A percentile compares a stretch with the other conserved stretches of the same genome.
Conservation (phyloP, 1,140 invertebrate genomes). For the Temnothorax curvispinosus region DNA sequence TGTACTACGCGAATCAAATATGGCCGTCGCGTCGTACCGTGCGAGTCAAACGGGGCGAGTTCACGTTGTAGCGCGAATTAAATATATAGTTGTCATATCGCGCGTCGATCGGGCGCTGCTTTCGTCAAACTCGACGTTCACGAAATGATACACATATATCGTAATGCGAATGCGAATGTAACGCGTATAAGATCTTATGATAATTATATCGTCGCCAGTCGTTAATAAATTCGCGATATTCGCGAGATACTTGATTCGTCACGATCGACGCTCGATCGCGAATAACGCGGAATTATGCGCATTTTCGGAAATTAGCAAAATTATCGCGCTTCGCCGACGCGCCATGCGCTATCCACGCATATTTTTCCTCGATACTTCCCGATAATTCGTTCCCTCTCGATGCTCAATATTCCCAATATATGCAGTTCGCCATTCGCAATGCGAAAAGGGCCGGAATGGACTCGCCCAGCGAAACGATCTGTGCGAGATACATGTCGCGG, state of each 20-base stretch:
- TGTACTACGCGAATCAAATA: not conserved
- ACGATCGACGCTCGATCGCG: not conserved
- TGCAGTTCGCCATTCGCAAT: not conserved
- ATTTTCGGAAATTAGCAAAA: not conserved
- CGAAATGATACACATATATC: no score
- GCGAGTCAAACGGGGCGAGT: no score
- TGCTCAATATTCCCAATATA: not conserved
- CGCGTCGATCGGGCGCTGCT: no score
- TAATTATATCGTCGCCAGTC: not conserved
- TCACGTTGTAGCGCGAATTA: no score
- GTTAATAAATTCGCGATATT: not conserved
- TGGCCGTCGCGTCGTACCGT: not conserved
- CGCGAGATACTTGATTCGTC: not conserved
- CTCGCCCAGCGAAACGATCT: not conserved
- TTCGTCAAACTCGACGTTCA: not conserved
- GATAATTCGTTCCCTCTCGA: not conserved
- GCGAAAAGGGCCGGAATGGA: not conserved
- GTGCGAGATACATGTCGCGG: not conserved
- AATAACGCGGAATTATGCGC: not conserved
- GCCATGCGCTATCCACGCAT: not conserved
- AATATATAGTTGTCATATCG: no score
- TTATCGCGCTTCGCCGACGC: not conserved
- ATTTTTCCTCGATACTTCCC: not conserved
- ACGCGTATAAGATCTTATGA: not conserved
- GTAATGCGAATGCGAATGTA: not conserved